A percentile compares a stretch with the other conserved stretches of the same genome.
phyloP scores from a whole-genome alignment of 2,888 invertebrate genomes.

The Anorthoa munda region DNA sequence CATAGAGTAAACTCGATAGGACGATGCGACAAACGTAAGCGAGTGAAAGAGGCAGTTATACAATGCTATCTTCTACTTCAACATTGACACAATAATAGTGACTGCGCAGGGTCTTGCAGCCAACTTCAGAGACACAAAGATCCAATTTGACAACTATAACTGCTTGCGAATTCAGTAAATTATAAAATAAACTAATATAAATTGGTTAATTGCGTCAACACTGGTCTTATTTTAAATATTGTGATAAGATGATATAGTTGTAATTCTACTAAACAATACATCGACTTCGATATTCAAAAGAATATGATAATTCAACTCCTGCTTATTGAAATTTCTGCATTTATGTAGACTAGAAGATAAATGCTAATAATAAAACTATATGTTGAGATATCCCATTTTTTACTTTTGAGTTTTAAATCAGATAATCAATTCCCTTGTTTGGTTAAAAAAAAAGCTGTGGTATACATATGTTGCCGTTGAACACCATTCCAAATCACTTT shows the following conservation, averaged over 20 bases:
- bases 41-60: too few relatives aligned
- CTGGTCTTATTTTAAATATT: constrained; percentile 4
- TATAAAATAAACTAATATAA: background rate
- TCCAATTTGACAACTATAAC: too few relatives aligned
- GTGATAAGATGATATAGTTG: background rate
- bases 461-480: background rate
- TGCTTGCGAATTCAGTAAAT: background rate
- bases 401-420: background rate
- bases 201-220: background rate
- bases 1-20: too few relatives aligned
- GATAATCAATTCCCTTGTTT: background rate
- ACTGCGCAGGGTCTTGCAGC: too few relatives aligned
- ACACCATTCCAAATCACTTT: background rate
- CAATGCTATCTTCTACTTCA: too few relatives aligned
- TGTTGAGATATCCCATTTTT: too few relatives aligned
- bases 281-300: too few relatives aligned
- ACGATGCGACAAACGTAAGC: too few relatives aligned
- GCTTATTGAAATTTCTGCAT: background rate
- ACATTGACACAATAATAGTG: too few relatives aligned
- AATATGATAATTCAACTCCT: background rate
- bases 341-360: constrained; percentile 1
- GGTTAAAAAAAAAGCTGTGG: background rate
- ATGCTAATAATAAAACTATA: background rate
- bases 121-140: too few relatives aligned
- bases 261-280: background rate